A percentile compares a stretch with the other conserved stretches of the same genome.
Conservation (phyloP, 2,888 invertebrate species). For the Macroteleia sp. region DNA sequence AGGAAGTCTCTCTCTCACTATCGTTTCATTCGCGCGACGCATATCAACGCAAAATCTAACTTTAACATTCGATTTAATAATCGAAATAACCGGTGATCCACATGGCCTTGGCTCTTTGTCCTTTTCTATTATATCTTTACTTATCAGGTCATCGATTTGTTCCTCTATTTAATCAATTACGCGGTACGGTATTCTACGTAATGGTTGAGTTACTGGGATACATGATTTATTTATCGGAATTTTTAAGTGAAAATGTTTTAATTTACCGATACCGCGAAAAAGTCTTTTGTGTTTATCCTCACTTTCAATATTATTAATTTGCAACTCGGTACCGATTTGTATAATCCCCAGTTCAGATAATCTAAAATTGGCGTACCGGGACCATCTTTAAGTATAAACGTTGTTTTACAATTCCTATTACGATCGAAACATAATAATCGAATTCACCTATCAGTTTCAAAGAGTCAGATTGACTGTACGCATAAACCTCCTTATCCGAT, state of each 20-base stretch:
- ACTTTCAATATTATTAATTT: not conserved
- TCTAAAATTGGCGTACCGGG: conserved; percentile 57
- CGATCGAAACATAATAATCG: conserved; percentile 53
- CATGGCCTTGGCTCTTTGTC: no score
- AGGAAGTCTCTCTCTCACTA: no score
- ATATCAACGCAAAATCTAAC: no score
- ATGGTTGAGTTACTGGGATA: no score
- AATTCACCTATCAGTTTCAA: conserved; percentile 65
- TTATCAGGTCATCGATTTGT: no score
- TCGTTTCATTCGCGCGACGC: no score
- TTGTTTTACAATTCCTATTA: conserved; percentile 20
- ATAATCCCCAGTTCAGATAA: conserved; percentile 61
- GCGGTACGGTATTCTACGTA: no score
- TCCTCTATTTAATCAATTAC: no score
- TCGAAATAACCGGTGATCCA: no score
- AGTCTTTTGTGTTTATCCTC: not conserved
- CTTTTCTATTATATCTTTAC: no score
- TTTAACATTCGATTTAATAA: no score
- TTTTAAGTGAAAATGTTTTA: conserved; percentile 69
- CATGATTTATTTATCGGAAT: conserved; percentile 67
- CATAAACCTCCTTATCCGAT: conserved; percentile 42
- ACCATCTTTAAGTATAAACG: conserved; percentile 55
- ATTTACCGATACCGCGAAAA: conserved; percentile 62
- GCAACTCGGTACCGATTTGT: conserved; percentile 58
- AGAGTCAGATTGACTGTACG: conserved; percentile 60